A percentile compares a stretch with the other conserved stretches of the same genome.
Evolutionary conservation across 2,113 vertebrate species (phyloP).

Genomic region (Crotalus horridus): DNA sequence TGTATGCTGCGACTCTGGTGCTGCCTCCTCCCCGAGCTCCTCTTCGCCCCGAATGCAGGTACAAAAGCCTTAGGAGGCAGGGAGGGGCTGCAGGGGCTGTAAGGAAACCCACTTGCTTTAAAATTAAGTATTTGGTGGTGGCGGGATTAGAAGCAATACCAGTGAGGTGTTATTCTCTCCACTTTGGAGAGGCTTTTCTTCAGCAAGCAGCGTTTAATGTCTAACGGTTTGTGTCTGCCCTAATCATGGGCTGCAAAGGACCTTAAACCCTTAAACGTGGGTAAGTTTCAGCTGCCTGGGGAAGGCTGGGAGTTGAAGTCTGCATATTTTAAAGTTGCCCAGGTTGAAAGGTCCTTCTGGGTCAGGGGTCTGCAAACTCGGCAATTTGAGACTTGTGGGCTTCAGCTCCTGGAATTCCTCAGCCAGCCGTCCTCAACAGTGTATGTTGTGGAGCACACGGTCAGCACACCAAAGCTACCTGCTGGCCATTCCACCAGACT

Average conservation of each 20-base stretch:
- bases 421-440: neutral
- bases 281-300: neutral
- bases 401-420: neutral
- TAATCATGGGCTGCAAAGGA: neutral
- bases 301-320: neutral
- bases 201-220: neutral
- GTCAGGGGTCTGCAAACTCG: neutral
- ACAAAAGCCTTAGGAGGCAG: neutral
- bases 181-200: neutral
- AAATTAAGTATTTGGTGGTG: neutral
- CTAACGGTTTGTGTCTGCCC: neutral
- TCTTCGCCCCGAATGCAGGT: neutral
- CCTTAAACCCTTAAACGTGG: neutral
- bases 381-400: neutral
- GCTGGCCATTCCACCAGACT: too few relatives aligned
- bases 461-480: neutral
- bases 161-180: neutral
- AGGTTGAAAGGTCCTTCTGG: accelerated
- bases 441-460: too few relatives aligned
- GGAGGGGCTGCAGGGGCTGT: neutral
- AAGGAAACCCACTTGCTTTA: neutral
- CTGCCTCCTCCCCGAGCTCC: neutral
- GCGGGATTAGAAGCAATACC: neutral
- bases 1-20: neutral
- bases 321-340: neutral